A percentile compares a stretch with the other conserved stretches of the same genome.
phyloP scores from a whole-genome alignment of 1,140 invertebrate genomes.

The Drosophila subpulchrella region DNA sequence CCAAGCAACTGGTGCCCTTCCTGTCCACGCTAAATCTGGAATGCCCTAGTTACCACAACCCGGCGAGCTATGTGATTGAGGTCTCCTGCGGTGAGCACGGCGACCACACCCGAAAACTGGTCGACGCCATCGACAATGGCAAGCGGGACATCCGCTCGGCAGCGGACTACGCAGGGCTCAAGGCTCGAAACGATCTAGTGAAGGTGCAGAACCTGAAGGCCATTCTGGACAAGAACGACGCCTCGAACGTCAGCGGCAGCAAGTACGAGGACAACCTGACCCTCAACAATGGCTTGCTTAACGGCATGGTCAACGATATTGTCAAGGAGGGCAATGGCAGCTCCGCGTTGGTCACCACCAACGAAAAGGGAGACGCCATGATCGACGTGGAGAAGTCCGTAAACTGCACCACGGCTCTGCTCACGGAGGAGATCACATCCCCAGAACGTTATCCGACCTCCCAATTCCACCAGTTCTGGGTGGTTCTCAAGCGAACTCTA shows the following conservation, averaged over 20 bases:
- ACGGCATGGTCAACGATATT: conserved; percentile 88
- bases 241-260: conserved; percentile 84
- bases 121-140: conserved; percentile 93
- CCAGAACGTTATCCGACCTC: conserved; percentile 91
- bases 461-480: conserved; percentile 92
- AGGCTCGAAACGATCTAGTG: conserved; percentile 85
- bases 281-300: conserved; percentile 72
- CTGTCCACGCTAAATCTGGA: conserved; percentile 91
- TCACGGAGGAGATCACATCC: conserved; percentile 87
- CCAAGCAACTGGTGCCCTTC: conserved; percentile 94
- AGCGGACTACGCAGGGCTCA: conserved; percentile 85
- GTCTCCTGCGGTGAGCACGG: conserved; percentile 98
- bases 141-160: conserved; percentile 89
- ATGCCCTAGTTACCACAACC: conserved; percentile 98
- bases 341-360: conserved; percentile 62
- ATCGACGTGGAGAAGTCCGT: conserved; percentile 87
- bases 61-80: conserved; percentile 98
- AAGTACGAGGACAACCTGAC: conserved; percentile 85
- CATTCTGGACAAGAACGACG: conserved; percentile 86
- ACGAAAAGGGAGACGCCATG: conserved; percentile 81
- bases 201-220: conserved; percentile 79
- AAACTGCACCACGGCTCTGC: conserved; percentile 88
- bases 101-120: conserved; percentile 93
- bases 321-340: conserved; percentile 85
- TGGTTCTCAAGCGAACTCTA: conserved; percentile 91